Percentiles rank a stretch among this genome's conserved stretches.
These are phyloP conservation scores for Vidua chalybeata DNA, from an alignment of 2,113 vertebrate species.

Conservation along the genomic window DNA sequence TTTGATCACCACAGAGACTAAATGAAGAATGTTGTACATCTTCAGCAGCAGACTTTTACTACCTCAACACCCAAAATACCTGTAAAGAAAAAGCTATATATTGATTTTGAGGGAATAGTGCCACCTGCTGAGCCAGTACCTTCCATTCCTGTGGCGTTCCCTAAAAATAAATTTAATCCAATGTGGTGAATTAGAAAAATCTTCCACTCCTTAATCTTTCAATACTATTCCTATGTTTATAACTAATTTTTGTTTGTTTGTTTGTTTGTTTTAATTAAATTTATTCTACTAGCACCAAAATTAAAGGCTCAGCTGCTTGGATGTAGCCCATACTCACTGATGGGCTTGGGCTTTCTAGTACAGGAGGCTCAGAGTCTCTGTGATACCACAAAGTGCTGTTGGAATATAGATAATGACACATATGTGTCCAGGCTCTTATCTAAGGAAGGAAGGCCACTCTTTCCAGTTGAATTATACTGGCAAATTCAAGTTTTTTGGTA, in stretches of 20 bases:
- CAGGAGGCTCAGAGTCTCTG: not conserved
- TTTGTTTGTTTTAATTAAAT: not conserved
- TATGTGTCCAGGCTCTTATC: not conserved
- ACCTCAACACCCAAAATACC: not conserved
- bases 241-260: not conserved
- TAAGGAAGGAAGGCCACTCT: not conserved
- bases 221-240: not conserved
- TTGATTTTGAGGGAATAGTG: conserved; percentile 41
- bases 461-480: not conserved
- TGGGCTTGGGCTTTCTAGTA: not conserved
- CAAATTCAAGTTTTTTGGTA: not conserved
- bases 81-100: not conserved
- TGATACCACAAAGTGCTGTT: not conserved
- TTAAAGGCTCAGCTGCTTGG: not conserved
- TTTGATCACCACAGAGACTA: not conserved
- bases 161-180: not conserved
- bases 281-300: not conserved
- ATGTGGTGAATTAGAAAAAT: not conserved
- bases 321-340: not conserved
- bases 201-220: not conserved
- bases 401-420: not conserved
- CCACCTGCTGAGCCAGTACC: conserved; percentile 26
- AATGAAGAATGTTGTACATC: not conserved
- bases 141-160: not conserved
- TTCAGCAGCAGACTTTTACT: not conserved